Evolutionary conservation across 2,113 vertebrate species (phyloP), one percentile per base, ranked within the genome.

Genomic region (Lasiurus cinereus): DNA sequence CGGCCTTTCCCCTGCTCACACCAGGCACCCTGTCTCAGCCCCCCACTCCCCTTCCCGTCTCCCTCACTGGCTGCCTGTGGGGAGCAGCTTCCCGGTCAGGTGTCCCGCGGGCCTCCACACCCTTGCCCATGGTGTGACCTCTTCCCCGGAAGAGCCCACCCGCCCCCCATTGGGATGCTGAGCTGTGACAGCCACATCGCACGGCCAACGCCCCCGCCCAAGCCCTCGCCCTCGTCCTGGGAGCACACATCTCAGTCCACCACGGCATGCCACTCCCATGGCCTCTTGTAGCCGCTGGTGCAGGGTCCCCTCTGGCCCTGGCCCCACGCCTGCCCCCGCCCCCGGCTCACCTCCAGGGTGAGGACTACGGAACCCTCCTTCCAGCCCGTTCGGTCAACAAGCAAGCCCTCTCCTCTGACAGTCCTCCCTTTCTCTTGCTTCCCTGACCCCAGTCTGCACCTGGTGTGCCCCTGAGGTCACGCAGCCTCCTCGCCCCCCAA

Each of bases 231-330:
- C 56, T 11, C 9, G 56, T 8, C 54, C 19, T 54, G 54, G 19
- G 39, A 52, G 64, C 3, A 5, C 50, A 13, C 29, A 6, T 8
- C 52, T 69, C n/a, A 6, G 2, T 0, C 39, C 3, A 21, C 31
- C 18, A 7, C 6, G 5, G 6, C 24, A 3, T 29, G 8, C 27
- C 62, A 29, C 3, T 13, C 21, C 29, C 27, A 12, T 0, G 6
- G 83, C 46, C 54, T 74, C 67, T 36, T 18, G 0, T 7, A 6
- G 24, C 39, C 29, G 27, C 62, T 18, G 39, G 31, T 46, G 2
- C 18, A 0, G 54, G 48, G 39, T 31, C 33, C 22, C 54, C 43
- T 50, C 52, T 31, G 33, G 52, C 43, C 0, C 46, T 2, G 48
- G 70, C 36, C 50, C 33, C 5, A 4, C 0, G 1, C 52, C 13